Conservation (phyloP, 1,140 invertebrate genomes). For the Drosophila ironensis region DNA sequence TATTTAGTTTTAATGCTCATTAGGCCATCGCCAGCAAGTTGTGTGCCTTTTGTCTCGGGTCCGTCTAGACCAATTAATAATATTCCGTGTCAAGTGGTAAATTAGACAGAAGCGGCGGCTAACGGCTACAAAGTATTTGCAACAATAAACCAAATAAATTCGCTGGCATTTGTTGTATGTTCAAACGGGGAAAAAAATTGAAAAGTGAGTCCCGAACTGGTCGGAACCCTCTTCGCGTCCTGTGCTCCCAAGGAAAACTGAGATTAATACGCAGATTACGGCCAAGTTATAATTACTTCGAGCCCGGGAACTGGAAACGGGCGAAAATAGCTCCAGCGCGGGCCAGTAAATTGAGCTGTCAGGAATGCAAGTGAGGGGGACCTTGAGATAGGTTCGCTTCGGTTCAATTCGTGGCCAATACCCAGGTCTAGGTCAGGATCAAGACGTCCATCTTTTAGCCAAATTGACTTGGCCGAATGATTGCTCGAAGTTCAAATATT, state of each 20-base stretch:
- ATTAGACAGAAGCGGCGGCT: constrained; percentile 52
- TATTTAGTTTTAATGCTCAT: constrained; percentile 25
- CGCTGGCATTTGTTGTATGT: constrained; percentile 51
- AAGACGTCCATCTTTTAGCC: neutral
- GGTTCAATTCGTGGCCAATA: neutral
- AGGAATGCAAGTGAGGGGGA: constrained; percentile 46
- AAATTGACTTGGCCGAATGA: constrained; percentile 42
- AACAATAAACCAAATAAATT: constrained; percentile 57
- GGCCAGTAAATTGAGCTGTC: constrained; percentile 63
- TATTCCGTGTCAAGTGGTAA: constrained; percentile 70
- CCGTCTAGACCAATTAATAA: constrained; percentile 75
- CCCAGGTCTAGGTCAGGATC: constrained; percentile 13
- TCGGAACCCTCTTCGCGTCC: constrained; percentile 19
- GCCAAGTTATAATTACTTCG: constrained; percentile 44
- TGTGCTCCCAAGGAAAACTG: constrained; percentile 20
- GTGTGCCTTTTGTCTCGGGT: constrained; percentile 29
- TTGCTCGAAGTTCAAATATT: constrained; percentile 43
- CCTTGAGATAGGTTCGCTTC: constrained; percentile 40
- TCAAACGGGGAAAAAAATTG: constrained; percentile 13
- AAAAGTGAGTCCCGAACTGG: constrained; percentile 35
- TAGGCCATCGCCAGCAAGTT: constrained; percentile 13
- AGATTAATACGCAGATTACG: constrained; percentile 75
- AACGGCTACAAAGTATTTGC: constrained; percentile 18
- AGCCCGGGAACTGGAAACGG: constrained; percentile 1
- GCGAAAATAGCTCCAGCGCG: too few species aligned